Conservation (phyloP, 2,888 invertebrate species). For the Ophraella communa region DNA sequence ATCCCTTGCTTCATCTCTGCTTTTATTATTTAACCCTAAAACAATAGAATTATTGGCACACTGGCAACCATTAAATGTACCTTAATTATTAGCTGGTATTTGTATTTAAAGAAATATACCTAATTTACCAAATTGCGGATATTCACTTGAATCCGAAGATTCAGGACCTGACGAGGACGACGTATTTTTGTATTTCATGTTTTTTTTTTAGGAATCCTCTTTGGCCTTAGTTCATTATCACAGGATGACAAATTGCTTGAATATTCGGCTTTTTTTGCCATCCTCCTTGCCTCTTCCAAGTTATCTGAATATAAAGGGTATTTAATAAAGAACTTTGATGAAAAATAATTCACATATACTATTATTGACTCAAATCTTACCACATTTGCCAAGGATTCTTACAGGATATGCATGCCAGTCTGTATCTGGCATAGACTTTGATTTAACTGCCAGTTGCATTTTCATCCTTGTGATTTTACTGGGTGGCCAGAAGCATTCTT, state of each 20-base stretch:
- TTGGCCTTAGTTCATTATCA: background rate
- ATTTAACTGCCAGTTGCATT: too few species aligned
- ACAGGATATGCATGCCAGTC: background rate
- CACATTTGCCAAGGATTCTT: background rate
- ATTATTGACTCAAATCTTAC: background rate
- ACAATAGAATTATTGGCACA: background rate
- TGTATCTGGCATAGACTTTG: background rate
- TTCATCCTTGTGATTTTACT: too few species aligned
- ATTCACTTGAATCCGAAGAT: background rate
- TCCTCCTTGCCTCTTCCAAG: background rate
- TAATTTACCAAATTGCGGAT: background rate
- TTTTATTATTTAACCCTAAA: background rate
- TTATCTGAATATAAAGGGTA: background rate
- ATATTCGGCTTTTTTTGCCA: background rate
- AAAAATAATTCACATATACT: background rate
- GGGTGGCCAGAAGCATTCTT: too few species aligned
- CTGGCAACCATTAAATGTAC: background rate
- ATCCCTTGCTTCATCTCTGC: background rate
- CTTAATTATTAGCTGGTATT: background rate
- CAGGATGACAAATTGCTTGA: background rate
- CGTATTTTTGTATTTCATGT: background rate
- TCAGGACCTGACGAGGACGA: background rate
- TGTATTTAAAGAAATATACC: background rate
- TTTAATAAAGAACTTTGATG: background rate
- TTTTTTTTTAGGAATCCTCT: background rate